Conservation (phyloP, 2,888 invertebrate genomes). For the Stenurella melanura region DNA sequence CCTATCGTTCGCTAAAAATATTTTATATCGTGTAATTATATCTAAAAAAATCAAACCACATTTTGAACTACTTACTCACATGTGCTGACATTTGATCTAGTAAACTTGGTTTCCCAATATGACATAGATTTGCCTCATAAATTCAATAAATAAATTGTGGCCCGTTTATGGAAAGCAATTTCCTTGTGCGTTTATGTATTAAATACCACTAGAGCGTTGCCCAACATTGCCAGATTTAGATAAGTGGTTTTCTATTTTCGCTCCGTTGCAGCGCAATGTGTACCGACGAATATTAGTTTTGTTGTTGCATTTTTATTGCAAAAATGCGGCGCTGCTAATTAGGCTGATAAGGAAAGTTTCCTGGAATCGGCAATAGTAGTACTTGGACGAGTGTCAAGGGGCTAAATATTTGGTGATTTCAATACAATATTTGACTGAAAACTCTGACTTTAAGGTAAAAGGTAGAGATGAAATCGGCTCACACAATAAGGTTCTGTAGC, state of each 20-base stretch:
- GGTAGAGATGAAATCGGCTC: too few relatives aligned
- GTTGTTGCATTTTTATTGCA: conserved; percentile 31
- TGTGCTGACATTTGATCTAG: conserved; percentile 18
- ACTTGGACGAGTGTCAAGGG: not conserved
- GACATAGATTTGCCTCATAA: conserved; percentile 29
- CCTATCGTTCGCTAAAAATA: too few relatives aligned
- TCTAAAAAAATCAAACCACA: not conserved
- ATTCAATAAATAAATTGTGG: conserved; percentile 49
- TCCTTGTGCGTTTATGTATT: conserved; percentile 42
- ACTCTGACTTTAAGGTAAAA: too few relatives aligned
- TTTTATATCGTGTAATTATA: not conserved
- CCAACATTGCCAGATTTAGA: conserved; percentile 49
- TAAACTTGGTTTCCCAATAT: conserved; percentile 34
- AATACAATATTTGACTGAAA: not conserved
- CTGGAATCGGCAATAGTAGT: not conserved
- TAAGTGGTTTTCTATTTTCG: conserved; percentile 51
- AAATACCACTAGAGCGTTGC: conserved; percentile 45
- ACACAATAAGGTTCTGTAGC: too few relatives aligned
- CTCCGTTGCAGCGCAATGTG: conserved; percentile 22
- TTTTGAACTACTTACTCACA: conserved; percentile 5
- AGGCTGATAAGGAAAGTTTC: conserved; percentile 12
- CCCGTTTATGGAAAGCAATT: conserved; percentile 56
- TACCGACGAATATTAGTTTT: conserved; percentile 28
- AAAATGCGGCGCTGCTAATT: conserved; percentile 24
- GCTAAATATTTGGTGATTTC: not conserved